A percentile compares a stretch with the other conserved stretches of the same genome.
Conservation (phyloP, 2,113 vertebrate genomes). For the Tympanuchus pallidicinctus region DNA sequence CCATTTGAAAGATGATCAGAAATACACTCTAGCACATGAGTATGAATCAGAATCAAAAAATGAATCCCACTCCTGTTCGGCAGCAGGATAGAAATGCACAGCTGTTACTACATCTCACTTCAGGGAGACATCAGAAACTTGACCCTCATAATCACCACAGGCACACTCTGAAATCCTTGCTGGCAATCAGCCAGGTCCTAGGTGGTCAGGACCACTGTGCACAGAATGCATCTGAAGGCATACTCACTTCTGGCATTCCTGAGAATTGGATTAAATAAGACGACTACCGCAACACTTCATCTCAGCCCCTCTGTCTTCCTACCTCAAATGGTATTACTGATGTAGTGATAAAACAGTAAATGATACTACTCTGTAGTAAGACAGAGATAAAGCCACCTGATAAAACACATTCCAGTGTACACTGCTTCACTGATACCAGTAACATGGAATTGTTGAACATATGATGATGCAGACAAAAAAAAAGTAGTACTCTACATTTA, state of each 20-base stretch:
- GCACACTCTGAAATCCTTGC: conserved; percentile 28
- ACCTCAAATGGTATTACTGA: not conserved
- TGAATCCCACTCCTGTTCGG: not conserved
- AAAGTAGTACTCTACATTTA: not conserved
- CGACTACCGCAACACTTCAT: not conserved
- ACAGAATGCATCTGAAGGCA: conserved; percentile 9
- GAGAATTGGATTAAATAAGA: conserved; percentile 33
- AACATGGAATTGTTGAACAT: not conserved
- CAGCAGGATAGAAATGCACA: conserved; percentile 14
- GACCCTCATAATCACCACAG: conserved; percentile 34
- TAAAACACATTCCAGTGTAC: not conserved
- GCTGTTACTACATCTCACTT: conserved; percentile 56
- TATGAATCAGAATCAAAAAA: conserved; percentile 8
- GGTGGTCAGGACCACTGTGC: not conserved
- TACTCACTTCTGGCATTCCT: conserved; percentile 43
- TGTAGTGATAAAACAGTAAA: too few species aligned
- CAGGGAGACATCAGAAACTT: conserved; percentile 40
- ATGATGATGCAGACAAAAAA: not conserved
- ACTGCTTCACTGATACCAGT: not conserved
- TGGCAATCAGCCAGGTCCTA: conserved; percentile 26
- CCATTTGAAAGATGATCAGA: not conserved
- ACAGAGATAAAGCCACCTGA: not conserved
- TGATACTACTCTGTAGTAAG: not conserved
- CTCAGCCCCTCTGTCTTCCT: not conserved
- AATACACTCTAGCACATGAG: not conserved